Conservation (phyloP, 2,113 vertebrate genomes). For the Noctilio leporinus region DNA sequence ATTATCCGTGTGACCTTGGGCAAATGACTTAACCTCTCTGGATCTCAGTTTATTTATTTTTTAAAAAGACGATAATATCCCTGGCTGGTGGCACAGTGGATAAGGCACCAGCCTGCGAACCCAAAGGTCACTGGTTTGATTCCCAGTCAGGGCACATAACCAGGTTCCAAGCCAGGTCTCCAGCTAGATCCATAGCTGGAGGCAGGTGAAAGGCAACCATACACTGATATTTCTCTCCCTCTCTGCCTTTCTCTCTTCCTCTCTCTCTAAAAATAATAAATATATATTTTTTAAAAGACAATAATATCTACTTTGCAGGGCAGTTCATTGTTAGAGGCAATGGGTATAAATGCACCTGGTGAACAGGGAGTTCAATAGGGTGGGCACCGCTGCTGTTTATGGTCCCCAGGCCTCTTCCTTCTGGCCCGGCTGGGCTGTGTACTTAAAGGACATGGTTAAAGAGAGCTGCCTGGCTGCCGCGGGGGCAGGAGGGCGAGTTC, state of each 20-base stretch:
- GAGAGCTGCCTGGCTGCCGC: too few species aligned
- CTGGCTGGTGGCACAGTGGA: too few species aligned
- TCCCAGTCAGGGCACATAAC: too few species aligned
- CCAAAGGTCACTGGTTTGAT: too few species aligned
- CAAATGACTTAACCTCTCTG: neutral
- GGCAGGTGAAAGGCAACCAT: too few species aligned
- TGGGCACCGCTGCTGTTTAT: fast-evolving
- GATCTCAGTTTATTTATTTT: neutral
- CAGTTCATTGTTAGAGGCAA: neutral
- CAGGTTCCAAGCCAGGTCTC: too few species aligned
- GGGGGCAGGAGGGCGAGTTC: neutral
- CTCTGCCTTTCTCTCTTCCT: too few species aligned
- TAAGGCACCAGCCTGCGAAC: too few species aligned
- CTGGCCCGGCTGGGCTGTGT: neutral
- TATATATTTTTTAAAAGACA: neutral
- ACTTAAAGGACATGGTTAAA: neutral
- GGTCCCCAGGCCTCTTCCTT: neutral
- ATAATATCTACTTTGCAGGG: neutral
- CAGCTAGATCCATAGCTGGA: too few species aligned
- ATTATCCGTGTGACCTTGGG: neutral
- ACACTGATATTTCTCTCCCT: too few species aligned
- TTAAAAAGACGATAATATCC: too few species aligned
- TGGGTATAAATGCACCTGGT: neutral
- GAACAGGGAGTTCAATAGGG: neutral
- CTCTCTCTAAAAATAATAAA: too few species aligned